Evolutionary conservation across 2,797 vertebrate species (phyloP), one percentile per base, ranked within the genome.

Genomic region (Crocodylus rhombifer): DNA sequence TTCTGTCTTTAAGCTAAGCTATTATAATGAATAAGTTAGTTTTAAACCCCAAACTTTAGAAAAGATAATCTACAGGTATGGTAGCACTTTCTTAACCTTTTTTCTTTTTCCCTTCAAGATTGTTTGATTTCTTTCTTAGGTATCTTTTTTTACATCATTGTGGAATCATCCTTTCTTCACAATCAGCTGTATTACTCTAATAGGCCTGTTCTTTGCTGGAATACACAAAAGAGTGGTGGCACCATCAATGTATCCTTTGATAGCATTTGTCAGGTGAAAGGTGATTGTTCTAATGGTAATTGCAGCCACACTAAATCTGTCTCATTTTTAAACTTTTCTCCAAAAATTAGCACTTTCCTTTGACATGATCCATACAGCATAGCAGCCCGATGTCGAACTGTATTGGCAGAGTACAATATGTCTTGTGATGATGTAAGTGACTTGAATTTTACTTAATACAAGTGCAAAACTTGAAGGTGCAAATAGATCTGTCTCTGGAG

Each of bases 121-220:
- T 33, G 82, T 25, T 10, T 51, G 15, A 56, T 94, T 80, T 96
- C 64, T 96, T 90, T 96, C 88, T 25, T 97, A 99, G 99, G 99
- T 99, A 30, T 99, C 99, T 9, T 99, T 99, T 98, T 99, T 99
- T 96, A 99, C 99, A 1, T 99, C 99, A 2, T 96, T 99, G 71
- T 99, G 99, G 99, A 99, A 99, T 97, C 99, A 99, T 96, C 99
- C 99, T 0, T 99, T 99, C 97, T 99, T 99, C 97, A 99, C 99
- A 25, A 99, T 99, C 95, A 99, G 99, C 98, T 99, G 99, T 95
- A 98, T 99, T 94, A 99, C 99, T 55, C 97, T 99, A 28, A 99
- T 99, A 96, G 99, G 99, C n/a, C 98, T 99, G 84, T 99, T 99
- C 96, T 99, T 99, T 91, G 99, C 99, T 91, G 99, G 99, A 93